A percentile compares a stretch with the other conserved stretches of the same genome.
These are phyloP conservation scores for Tetrao urogallus DNA, from an alignment of 2,113 vertebrate species.

Conservation along the genomic window DNA sequence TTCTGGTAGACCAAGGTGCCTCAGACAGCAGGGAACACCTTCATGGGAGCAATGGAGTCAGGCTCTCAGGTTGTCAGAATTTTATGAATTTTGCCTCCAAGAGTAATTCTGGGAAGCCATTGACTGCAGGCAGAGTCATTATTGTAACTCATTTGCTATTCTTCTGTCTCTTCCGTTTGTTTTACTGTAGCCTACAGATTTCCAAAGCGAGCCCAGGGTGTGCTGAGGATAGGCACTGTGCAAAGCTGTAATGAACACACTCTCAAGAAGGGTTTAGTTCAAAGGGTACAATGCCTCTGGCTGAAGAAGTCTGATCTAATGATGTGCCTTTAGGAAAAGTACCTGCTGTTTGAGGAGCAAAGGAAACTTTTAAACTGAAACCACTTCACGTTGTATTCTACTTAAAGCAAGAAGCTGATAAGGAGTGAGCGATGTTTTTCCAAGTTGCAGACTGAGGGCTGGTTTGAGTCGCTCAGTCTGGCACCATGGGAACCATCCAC, in stretches of 20 bases:
- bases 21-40: neutral
- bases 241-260: neutral
- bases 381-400: neutral
- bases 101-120: neutral
- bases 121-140: neutral
- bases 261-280: neutral
- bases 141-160: neutral
- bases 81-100: neutral
- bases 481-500: neutral
- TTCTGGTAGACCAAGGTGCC: neutral
- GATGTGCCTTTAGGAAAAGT: neutral
- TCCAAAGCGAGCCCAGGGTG: neutral
- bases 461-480: neutral
- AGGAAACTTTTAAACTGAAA: neutral
- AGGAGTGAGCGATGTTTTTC: neutral
- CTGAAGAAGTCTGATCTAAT: neutral
- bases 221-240: neutral
- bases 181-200: neutral
- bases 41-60: neutral
- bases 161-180: neutral
- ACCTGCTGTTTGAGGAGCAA: neutral
- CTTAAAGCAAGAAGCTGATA: neutral
- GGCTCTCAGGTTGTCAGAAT: neutral
- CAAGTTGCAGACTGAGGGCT: neutral
- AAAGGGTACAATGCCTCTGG: neutral